Conservation (phyloP, 2,113 vertebrate genomes). For the Salvator merianae region DNA sequence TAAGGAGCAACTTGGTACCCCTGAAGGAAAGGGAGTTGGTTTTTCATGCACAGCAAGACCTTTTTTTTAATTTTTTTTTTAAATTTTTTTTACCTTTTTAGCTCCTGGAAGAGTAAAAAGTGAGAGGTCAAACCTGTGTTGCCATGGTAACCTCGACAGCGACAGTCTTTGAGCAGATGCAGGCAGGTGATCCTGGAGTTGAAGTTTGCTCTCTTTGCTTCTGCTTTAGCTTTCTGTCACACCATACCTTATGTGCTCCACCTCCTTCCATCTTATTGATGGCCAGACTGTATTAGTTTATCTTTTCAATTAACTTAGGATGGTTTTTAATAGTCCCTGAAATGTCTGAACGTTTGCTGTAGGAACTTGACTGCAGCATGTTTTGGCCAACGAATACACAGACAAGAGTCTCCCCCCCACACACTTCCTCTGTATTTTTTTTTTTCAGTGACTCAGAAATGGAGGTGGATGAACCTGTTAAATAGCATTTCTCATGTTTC, state of each 20-base stretch:
- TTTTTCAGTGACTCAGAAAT: too few species aligned
- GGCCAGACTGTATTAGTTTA: neutral
- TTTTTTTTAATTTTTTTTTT: neutral
- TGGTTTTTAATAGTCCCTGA: too few species aligned
- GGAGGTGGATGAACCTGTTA: too few species aligned
- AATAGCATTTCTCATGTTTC: too few species aligned
- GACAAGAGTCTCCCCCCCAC: neutral
- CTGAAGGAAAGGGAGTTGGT: constrained; percentile 69
- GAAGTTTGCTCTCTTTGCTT: constrained; percentile 61
- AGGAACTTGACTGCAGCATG: neutral
- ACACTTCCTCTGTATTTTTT: too few species aligned
- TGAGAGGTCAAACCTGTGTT: constrained; percentile 79
- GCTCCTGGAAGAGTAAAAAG: constrained; percentile 78
- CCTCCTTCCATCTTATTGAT: accelerated
- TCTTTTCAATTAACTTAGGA: neutral
- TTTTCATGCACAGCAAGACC: constrained; percentile 76
- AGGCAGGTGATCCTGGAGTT: constrained; percentile 70
- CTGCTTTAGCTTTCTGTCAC: constrained; percentile 44
- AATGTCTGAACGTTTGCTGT: neutral
- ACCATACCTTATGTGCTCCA: neutral
- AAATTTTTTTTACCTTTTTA: constrained; percentile 68
- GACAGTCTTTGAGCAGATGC: constrained; percentile 68
- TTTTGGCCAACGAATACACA: neutral
- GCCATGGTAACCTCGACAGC: constrained; percentile 78
- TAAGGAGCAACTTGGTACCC: constrained; percentile 56